A percentile compares a stretch with the other conserved stretches of the same genome.
These are phyloP conservation scores for Schizothorax lantsangensis DNA, from an alignment of 2,797 vertebrate genomes.

Conservation along the genomic window DNA sequence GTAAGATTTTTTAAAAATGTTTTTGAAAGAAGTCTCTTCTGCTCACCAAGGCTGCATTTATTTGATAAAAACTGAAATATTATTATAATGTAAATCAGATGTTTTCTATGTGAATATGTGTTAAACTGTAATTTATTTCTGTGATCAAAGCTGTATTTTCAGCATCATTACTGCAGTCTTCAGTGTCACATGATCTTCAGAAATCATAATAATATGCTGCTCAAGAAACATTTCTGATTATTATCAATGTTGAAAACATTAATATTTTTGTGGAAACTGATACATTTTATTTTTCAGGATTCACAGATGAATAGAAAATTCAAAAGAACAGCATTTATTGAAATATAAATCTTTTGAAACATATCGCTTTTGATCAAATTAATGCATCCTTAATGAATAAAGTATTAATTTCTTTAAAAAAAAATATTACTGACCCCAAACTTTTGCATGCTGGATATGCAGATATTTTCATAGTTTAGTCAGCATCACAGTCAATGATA, in stretches of 20 bases:
- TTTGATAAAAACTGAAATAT: not conserved
- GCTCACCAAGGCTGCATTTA: not conserved
- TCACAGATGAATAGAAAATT: not conserved
- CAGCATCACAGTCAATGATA: not conserved
- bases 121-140: not conserved
- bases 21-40: not conserved
- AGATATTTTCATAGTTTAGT: not conserved
- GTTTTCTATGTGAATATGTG: not conserved
- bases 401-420: not conserved
- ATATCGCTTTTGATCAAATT: not conserved
- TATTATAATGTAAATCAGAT: accelerated
- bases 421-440: not conserved
- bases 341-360: not conserved
- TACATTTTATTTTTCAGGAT: too few relatives aligned
- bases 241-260: not conserved
- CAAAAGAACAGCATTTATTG: not conserved
- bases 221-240: not conserved
- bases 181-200: conserved; percentile 2
- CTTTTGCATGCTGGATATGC: not conserved
- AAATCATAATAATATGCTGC: not conserved
- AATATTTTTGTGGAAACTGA: too few relatives aligned
- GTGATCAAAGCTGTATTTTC: not conserved
- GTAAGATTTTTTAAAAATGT: not conserved
- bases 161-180: conserved; percentile 1
- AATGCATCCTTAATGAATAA: not conserved